Base-by-base conservation (phyloP, 1,140 invertebrate genomes). In the Coptotermes formosanus region DNA sequence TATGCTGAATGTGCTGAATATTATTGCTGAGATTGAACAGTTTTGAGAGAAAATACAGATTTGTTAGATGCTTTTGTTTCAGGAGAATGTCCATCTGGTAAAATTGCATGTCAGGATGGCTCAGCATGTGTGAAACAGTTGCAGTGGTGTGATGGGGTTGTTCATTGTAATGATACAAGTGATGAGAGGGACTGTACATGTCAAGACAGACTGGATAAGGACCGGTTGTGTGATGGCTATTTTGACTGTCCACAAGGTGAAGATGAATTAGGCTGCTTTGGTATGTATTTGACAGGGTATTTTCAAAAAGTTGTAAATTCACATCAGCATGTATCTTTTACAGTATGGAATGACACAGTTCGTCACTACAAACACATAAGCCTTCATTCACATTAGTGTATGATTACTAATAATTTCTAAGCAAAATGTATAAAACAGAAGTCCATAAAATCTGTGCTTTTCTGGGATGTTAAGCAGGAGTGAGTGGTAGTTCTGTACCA, bases 171-270 rank as follows among this genome's bases (percentile, higher is more conserved):
- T 23, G 97, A 98, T 90, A 94, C 93, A 11, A 96, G 95, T 87
- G 97, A 98, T 89, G 97, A 98, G 91, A 90, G 91, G 0, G 92
- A 91, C 82, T 98, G 97, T 88, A 92, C 94, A 6, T 97, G 96
- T 88, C 93, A 91, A 86, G 90, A 93, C 43, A 93, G 95, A 45
- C 92, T 97, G 30, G 91, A 92, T 25, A 91, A 91, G 87, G 90
- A 92, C 12, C 92, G 94, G 87, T 87, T 95, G 0, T 98, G 97
- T 90, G 97, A 98, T 91, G 95, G 95, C 43, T 96, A 95, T 88
- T 93, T 94, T 55, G 96, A 97, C 89, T 32, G 94, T 89, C 94
- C 94, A 0, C 92, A 93, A 88, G 95, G 94, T 14, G 95, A 96
- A 91, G 96, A 97, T 89, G 96, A 97, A 91, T 89, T 94, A 85